These are phyloP conservation scores for Ommatoiulus sabulosus DNA, from an alignment of 2,888 invertebrate genomes.

Conservation along the genomic window DNA sequence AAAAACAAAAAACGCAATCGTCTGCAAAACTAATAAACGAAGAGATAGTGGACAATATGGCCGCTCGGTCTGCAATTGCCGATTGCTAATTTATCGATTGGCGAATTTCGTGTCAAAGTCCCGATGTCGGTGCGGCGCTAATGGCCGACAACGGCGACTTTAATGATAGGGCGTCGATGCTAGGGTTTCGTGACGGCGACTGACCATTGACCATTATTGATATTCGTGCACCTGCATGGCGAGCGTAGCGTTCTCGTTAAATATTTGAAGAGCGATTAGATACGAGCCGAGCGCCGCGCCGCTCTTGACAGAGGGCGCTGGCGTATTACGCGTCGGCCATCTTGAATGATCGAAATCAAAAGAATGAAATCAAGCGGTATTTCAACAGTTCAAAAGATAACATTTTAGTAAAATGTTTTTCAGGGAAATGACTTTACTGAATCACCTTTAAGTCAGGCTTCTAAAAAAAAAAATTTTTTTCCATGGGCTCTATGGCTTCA, in stretches of 20 bases:
- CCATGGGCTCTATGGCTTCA: too few species aligned
- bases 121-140: neutral
- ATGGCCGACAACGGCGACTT: conserved; percentile 12
- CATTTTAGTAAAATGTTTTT: too few species aligned
- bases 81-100: conserved; percentile 8
- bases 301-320: neutral
- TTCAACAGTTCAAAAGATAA: too few species aligned
- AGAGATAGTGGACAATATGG: neutral
- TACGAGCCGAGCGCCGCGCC: neutral
- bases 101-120: conserved; percentile 17
- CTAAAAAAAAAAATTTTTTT: too few species aligned
- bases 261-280: conserved; percentile 21
- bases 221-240: neutral
- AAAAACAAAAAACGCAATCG: neutral
- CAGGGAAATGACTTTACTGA: too few species aligned
- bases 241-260: neutral
- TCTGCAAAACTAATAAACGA: neutral
- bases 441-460: too few species aligned
- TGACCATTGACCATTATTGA: conserved; percentile 32
- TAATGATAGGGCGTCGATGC: conserved; percentile 24
- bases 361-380: too few species aligned
- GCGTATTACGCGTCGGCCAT: neutral
- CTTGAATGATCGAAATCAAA: too few species aligned
- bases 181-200: conserved; percentile 28
- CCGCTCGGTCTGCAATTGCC: neutral